Percentiles rank a stretch among this genome's conserved stretches.
These are phyloP conservation scores for Homarus gammarus DNA, from an alignment of 2,888 invertebrate species.

Conservation along the genomic window DNA sequence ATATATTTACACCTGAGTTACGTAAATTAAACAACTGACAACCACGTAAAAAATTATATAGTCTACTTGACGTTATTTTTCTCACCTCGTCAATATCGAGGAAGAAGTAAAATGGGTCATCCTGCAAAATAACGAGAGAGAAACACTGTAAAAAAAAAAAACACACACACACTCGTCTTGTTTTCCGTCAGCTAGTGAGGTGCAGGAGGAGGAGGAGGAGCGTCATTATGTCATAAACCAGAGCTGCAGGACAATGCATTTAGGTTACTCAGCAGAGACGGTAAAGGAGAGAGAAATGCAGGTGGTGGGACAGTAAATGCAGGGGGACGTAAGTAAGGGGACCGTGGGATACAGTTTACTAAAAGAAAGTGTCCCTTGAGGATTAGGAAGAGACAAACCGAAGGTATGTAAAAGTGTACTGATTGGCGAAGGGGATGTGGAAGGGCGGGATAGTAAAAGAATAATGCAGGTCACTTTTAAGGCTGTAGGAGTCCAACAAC, in stretches of 20 bases:
- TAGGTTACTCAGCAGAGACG: neutral
- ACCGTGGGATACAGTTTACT: no score
- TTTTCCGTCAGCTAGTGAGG: neutral
- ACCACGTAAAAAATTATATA: no score
- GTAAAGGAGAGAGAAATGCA: neutral
- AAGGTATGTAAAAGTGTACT: neutral
- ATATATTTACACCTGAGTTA: no score
- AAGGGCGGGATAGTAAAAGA: neutral
- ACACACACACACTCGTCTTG: constrained; percentile 1
- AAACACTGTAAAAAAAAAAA: no score
- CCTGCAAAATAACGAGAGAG: no score
- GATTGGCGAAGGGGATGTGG: neutral
- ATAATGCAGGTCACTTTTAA: neutral
- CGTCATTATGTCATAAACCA: neutral
- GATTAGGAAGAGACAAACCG: neutral
- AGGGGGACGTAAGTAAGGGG: neutral
- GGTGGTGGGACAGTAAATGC: no score
- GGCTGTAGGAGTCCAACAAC: neutral
- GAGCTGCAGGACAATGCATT: neutral
- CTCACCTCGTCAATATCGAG: no score
- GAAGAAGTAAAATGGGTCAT: no score
- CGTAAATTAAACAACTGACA: no score
- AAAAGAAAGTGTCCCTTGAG: no score
- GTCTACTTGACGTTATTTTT: no score
- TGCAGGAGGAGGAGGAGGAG: neutral